These are phyloP conservation scores for Schrankia costaestrigalis DNA, from an alignment of 2,888 invertebrate genomes.

Conservation along the genomic window DNA sequence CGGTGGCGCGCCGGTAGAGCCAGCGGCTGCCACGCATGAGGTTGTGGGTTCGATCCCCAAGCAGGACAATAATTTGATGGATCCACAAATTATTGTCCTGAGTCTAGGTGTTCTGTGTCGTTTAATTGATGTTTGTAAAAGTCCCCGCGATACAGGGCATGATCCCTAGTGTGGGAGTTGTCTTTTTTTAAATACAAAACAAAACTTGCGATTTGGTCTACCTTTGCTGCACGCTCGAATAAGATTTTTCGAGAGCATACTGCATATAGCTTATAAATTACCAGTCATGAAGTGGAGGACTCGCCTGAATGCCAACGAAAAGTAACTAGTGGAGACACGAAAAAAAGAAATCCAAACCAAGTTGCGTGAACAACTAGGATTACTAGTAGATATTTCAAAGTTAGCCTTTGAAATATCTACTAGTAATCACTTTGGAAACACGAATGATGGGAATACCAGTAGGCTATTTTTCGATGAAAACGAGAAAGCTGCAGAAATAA, in stretches of 20 bases:
- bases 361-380: not conserved
- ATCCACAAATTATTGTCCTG: too few relatives aligned
- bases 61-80: too few relatives aligned
- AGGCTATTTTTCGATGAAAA: not conserved
- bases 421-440: not conserved
- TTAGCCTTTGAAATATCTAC: too few relatives aligned
- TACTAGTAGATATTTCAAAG: not conserved
- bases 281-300: slow-evolving; percentile 3
- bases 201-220: slow-evolving; percentile 5
- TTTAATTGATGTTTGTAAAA: too few relatives aligned
- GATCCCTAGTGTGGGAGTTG: too few relatives aligned
- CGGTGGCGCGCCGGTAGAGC: too few relatives aligned
- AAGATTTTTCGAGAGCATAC: slow-evolving; percentile 5
- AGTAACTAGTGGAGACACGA: slow-evolving; percentile 1
- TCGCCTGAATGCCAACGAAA: not conserved
- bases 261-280: slow-evolving; percentile 6
- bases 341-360: slow-evolving; percentile 1
- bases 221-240: slow-evolving; percentile 5
- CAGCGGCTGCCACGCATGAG: too few relatives aligned
- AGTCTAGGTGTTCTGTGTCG: too few relatives aligned
- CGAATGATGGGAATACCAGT: slow-evolving; percentile 1
- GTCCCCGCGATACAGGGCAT: too few relatives aligned
- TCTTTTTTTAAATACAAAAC: too few relatives aligned
- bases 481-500: not conserved
- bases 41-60: too few relatives aligned